phyloP scores from a whole-genome alignment of 2,888 invertebrate genomes.

The Trissonchulus sp. region DNA sequence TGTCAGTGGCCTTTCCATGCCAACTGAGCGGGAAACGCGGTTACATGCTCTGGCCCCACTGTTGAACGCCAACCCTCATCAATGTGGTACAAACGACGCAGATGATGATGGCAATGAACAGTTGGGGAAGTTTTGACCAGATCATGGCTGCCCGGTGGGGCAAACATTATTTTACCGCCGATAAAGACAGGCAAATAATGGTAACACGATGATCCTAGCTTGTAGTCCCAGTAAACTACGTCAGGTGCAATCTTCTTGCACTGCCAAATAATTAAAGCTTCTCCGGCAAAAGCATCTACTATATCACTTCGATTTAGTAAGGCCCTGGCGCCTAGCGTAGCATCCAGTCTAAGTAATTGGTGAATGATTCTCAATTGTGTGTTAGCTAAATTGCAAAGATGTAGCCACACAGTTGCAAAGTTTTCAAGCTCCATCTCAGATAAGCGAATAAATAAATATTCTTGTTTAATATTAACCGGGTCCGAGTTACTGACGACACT shows the following conservation, averaged over 20 bases:
- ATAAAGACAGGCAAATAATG: slow-evolving; percentile 17
- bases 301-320: slow-evolving; percentile 19
- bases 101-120: no score
- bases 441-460: slow-evolving; percentile 2
- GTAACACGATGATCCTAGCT: slow-evolving; percentile 15
- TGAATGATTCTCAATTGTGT: slow-evolving; percentile 9
- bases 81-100: no score
- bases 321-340: slow-evolving; percentile 25
- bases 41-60: no score
- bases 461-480: slow-evolving; percentile 10
- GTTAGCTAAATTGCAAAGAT: slow-evolving; percentile 16
- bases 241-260: slow-evolving; percentile 6
- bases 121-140: no score
- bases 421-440: neutral
- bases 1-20: no score
- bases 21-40: no score
- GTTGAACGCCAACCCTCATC: no score
- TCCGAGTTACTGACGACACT: neutral
- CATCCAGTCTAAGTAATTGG: slow-evolving; percentile 19
- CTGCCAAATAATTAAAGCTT: slow-evolving; percentile 23
- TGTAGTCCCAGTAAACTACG: slow-evolving; percentile 22
- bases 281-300: slow-evolving; percentile 21
- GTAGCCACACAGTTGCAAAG: slow-evolving; percentile 17
- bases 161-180: no score
- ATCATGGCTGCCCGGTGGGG: no score